phyloP scores from a whole-genome alignment of 2,113 vertebrate genomes.

The Trogon surrucura region DNA sequence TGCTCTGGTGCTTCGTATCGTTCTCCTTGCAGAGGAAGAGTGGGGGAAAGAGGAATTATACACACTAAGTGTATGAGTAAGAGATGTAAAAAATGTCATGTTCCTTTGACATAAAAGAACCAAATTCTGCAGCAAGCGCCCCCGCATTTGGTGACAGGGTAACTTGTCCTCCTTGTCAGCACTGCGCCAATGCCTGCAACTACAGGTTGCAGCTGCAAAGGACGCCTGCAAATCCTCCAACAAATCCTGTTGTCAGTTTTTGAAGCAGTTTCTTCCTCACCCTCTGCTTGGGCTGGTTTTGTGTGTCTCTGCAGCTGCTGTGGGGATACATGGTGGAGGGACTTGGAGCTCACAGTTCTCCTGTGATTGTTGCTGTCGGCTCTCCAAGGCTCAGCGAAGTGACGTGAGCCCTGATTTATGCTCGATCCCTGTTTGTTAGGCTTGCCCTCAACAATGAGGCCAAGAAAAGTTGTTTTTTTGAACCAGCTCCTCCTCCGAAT shows the following conservation, averaged over 20 bases:
- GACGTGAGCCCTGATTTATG: background rate
- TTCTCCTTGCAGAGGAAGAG: background rate
- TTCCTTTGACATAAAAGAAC: background rate
- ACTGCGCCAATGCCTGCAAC: accelerated
- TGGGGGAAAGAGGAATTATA: background rate
- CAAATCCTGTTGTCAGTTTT: background rate
- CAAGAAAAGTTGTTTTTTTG: background rate
- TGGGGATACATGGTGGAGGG: background rate
- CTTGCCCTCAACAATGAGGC: background rate
- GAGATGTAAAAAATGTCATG: background rate
- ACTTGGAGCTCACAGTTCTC: background rate
- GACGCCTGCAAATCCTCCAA: background rate
- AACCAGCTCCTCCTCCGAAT: background rate
- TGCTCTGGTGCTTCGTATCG: background rate
- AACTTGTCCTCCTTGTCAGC: background rate
- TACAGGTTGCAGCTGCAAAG: background rate
- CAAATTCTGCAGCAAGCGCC: background rate
- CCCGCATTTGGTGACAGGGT: background rate
- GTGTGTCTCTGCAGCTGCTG: background rate
- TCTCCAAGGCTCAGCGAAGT: background rate
- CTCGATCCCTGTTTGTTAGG: background rate
- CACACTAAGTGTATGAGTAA: background rate
- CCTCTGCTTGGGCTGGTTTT: background rate
- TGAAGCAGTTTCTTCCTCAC: background rate
- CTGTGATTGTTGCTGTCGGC: accelerated